Conservation (phyloP, 2,113 vertebrate genomes). For the Dicerorhinus sumatrensis region DNA sequence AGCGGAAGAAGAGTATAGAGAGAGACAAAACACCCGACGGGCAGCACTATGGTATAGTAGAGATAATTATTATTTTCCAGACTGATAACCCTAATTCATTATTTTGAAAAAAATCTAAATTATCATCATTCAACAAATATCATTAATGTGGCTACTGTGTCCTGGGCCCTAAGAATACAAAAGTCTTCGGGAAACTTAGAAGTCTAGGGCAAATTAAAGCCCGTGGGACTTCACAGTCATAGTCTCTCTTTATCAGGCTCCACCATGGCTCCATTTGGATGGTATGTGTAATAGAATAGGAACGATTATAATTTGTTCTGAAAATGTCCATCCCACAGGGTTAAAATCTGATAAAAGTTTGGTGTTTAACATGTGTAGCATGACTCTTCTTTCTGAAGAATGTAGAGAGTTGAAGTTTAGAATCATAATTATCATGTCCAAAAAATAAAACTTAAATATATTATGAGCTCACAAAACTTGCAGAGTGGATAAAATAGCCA, state of each 20-base stretch:
- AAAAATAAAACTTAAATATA: background rate
- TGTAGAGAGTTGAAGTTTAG: background rate
- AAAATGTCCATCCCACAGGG: background rate
- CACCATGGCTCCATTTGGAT: background rate
- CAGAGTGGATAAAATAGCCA: background rate
- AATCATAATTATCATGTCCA: background rate
- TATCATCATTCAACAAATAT: background rate
- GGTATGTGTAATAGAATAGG: background rate
- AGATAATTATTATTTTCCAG: background rate
- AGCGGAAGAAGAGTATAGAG: background rate
- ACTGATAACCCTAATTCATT: background rate
- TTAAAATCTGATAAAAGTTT: constrained; percentile 16
- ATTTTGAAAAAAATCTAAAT: background rate
- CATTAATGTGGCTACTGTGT: background rate
- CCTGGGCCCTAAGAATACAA: background rate
- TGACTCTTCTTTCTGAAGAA: background rate
- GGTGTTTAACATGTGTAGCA: background rate
- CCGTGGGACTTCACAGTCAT: background rate
- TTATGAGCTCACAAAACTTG: background rate
- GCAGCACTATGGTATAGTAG: background rate
- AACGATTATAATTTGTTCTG: constrained; percentile 12
- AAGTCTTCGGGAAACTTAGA: background rate
- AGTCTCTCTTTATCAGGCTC: background rate
- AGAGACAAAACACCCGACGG: background rate
- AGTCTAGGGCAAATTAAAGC: background rate